Conservation (phyloP, 1,140 invertebrate genomes). For the Heliconius himera region DNA sequence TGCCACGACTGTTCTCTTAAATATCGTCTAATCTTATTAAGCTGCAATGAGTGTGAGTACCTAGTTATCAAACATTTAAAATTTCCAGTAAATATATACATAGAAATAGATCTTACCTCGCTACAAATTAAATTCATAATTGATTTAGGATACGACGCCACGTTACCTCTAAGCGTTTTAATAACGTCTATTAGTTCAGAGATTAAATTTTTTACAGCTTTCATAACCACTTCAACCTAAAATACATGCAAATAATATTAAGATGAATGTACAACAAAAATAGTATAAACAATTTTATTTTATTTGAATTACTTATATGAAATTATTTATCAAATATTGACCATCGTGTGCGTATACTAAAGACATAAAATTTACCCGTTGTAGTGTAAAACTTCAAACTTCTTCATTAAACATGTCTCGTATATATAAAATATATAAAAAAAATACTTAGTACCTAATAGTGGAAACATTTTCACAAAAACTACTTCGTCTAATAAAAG, state of each 20-base stretch:
- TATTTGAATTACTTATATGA: not conserved
- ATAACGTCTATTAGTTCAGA: conserved; percentile 61
- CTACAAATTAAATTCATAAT: conserved; percentile 73
- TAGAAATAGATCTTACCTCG: conserved; percentile 52
- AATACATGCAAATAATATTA: conserved; percentile 30
- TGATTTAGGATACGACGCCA: conserved; percentile 63
- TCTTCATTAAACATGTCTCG: too few species aligned
- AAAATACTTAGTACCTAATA: too few species aligned
- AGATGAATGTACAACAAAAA: not conserved
- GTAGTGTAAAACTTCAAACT: too few species aligned
- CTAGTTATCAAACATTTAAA: too few species aligned
- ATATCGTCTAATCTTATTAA: too few species aligned
- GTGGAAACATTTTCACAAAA: too few species aligned
- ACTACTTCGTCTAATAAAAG: not conserved
- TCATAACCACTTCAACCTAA: conserved; percentile 60
- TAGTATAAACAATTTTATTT: not conserved
- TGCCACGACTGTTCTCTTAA: too few species aligned
- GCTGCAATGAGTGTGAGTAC: too few species aligned
- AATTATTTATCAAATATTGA: not conserved
- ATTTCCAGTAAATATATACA: too few species aligned
- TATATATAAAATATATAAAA: too few species aligned
- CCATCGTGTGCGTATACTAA: too few species aligned
- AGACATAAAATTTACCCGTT: too few species aligned
- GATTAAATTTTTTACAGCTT: conserved; percentile 58
- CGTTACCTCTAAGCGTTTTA: conserved; percentile 57